These are phyloP conservation scores for Falco rusticolus DNA, from an alignment of 2,797 vertebrate genomes.

Conservation along the genomic window DNA sequence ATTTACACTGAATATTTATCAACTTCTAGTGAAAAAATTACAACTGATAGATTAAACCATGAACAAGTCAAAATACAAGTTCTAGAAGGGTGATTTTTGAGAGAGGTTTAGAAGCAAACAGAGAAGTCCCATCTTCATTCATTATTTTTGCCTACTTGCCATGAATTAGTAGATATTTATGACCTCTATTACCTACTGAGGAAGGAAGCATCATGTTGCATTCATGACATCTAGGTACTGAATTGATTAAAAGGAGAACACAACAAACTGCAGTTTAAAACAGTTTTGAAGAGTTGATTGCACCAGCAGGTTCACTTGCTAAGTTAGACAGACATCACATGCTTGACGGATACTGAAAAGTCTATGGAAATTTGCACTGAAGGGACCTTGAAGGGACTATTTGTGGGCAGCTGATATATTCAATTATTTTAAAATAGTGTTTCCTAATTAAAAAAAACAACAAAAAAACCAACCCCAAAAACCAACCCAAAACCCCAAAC, in stretches of 20 bases:
- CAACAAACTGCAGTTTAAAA: not conserved
- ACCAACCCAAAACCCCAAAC: too few relatives aligned
- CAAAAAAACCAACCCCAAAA: too few relatives aligned
- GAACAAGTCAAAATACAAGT: not conserved
- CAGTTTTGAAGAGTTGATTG: not conserved
- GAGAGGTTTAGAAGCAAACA: not conserved
- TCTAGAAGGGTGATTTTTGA: not conserved
- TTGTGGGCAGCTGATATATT: not conserved
- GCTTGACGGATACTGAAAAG: not conserved
- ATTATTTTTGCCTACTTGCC: not conserved
- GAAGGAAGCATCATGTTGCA: not conserved
- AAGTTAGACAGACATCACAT: not conserved
- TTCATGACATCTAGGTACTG: not conserved
- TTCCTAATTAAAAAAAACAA: not conserved
- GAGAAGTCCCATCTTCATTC: not conserved
- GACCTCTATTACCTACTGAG: not conserved
- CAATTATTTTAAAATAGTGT: not conserved
- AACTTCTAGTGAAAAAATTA: not conserved
- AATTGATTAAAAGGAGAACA: not conserved
- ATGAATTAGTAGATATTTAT: not conserved
- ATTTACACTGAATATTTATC: constrained; percentile 8
- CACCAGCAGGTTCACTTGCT: not conserved
- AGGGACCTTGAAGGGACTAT: not conserved
- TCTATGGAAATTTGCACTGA: not conserved
- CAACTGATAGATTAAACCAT: not conserved